Base-by-base conservation (phyloP, 2,113 vertebrate genomes). In the Poeciliopsis retropinna region DNA sequence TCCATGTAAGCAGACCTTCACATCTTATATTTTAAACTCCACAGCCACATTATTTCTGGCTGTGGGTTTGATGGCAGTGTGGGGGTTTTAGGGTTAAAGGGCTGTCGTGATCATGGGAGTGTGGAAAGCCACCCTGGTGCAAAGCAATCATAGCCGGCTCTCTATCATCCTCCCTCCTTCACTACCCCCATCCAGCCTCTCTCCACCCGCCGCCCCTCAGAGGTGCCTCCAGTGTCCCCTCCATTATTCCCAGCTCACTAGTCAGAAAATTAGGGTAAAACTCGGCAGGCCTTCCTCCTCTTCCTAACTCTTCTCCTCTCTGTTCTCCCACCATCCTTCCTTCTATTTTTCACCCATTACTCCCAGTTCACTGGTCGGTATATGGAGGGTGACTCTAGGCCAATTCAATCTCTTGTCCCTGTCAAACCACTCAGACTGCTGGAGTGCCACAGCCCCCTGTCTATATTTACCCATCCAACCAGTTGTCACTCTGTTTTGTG, bases 181-280 rank as follows among this genome's bases (percentile, higher is more conserved):
- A 80, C 70, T 79, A 81, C 80, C 83, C 68, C 84, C 67, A 73
- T 67, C 85, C 87, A 76, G 67, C 82, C 84, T 75, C 86, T 76
- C 76, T 28, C 83, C 83, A 69, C 80, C 88, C 76, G 76, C 83
- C 84, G 80, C 73, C 81, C 81, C 60, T 73, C 82, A 67, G 79
- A 80, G 75, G 61, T 88, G 60, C 83, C 72, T 71, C 86, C 76
- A 69, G 67, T 68, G 89, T 72, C 79, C 73, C 79, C 71, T 83
- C 86, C 87, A 91, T 91, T 92, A 91, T 88, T 84, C 79, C 81
- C 85, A 89, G 85, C 84, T 89, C 90, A 90, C 85, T 87, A 81
- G 90, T 91, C 88, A 87, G 82, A 85, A 86, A 88, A 90, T 89
- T 84, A 89, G 86, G 81, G 73, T 75, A 88, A 84, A 66, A 85